Percentiles rank a stretch among this genome's conserved stretches.
phyloP scores from a whole-genome alignment of 2,797 vertebrate species.

The Aythya fuligula region DNA sequence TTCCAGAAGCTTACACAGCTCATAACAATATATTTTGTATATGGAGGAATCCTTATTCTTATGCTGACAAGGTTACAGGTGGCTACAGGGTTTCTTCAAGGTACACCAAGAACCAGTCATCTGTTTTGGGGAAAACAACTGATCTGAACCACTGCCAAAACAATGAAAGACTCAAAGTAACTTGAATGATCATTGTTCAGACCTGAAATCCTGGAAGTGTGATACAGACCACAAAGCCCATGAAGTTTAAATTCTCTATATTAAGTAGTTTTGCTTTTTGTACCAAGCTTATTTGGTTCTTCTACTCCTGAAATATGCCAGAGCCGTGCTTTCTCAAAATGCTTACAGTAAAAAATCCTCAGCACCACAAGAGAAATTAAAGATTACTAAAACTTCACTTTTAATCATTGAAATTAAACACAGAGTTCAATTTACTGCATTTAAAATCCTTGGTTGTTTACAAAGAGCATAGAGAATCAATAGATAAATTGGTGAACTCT shows the following conservation, averaged over 20 bases:
- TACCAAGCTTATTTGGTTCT: background rate
- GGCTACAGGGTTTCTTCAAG: background rate
- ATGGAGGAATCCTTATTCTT: background rate
- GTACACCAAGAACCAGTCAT: background rate
- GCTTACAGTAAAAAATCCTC: background rate
- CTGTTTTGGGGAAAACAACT: background rate
- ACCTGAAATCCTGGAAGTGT: background rate
- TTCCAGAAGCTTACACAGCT: background rate
- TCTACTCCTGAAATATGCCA: background rate
- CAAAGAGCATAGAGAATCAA: background rate
- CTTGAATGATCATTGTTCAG: background rate
- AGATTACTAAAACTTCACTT: background rate
- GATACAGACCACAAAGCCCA: background rate
- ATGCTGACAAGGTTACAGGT: background rate
- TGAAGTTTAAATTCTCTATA: background rate
- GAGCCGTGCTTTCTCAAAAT: background rate
- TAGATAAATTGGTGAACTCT: background rate
- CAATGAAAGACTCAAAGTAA: background rate
- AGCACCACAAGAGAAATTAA: background rate
- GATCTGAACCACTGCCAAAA: background rate
- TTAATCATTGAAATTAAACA: background rate
- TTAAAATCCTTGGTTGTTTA: background rate
- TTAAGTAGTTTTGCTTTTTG: background rate
- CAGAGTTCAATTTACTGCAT: background rate
- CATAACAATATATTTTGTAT: background rate